Evolutionary conservation across 1,140 invertebrate genomes (phyloP), one percentile per base, ranked within the genome.

Genomic region (Megathymus violae): DNA sequence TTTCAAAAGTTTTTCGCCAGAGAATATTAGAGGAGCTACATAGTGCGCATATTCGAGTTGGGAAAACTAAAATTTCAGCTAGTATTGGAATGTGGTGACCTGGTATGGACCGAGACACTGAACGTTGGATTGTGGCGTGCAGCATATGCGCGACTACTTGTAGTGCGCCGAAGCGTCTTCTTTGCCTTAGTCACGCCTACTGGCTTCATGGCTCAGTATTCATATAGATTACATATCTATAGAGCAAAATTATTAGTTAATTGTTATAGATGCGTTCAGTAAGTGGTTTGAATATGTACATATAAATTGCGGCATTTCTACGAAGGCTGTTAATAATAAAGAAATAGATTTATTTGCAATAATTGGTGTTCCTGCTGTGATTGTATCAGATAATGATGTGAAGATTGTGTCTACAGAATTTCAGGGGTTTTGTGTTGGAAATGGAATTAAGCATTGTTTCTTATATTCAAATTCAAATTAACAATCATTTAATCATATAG

Each of bases 1-100:
- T 80, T 40, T 71, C 71, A 0, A 1, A 25, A 6, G 14, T 51
- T 4, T 70, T 43, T 38, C 43, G 44, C 1, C n/a, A 70, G 14
- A 25, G 19, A 15, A 64, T 72, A 58, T 34, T 74, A 38, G 44
- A 54, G 4, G 75, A 78, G 27, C 43, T 74, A 10, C 69, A 74
- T 52, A 27, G n/a, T 10, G 31, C 27, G 0, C 68, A 73, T 61
- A 63, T 73, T 13, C 63, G 74, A 3, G 54, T 71, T 1, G 50
- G 68, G n/a, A 54, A 63, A 61, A 61, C 25, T 14, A 71, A 71
- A 61, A 61, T 27, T 15, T 27, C 22, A 40, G 70, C 70, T 3
- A 56, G 70, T 2, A 54, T 58, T 63, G 36, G 58, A 3, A 52
- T 72, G 40, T 72, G 70, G 66, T 72, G 70, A 63, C 65, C 69